These are phyloP conservation scores for Calyptomena viridis DNA, from an alignment of 2,113 vertebrate genomes.

Conservation along the genomic window DNA sequence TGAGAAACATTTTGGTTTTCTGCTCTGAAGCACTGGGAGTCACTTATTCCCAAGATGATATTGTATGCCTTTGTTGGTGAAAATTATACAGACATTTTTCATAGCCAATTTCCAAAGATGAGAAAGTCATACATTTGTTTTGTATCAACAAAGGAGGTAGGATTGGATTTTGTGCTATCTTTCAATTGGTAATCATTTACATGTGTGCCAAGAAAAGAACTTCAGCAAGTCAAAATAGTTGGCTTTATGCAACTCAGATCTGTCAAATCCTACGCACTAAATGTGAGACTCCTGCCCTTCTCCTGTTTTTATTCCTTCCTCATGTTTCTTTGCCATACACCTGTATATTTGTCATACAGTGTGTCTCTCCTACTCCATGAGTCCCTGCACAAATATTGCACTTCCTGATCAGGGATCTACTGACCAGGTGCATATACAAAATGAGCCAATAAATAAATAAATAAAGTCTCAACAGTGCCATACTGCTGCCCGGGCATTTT, in stretches of 20 bases:
- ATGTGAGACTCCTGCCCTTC: not conserved
- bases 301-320: not conserved
- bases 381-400: not conserved
- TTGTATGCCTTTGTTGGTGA: not conserved
- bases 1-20: not conserved
- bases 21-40: not conserved
- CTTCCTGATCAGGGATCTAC: not conserved
- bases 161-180: not conserved
- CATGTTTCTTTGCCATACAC: not conserved
- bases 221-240: not conserved
- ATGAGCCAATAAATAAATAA: not conserved
- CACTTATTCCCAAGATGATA: not conserved
- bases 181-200: not conserved
- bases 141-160: not conserved
- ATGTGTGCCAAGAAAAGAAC: not conserved
- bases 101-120: not conserved
- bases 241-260: not conserved
- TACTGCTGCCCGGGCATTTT: not conserved
- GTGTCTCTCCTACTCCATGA: not conserved
- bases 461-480: not conserved
- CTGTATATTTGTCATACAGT: not conserved
- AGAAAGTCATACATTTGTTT: not conserved
- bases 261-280: rapidly evolving
- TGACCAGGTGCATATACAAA: not conserved
- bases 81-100: not conserved